Conservation (phyloP, 2,113 vertebrate species). For the Cavia porcellus region DNA sequence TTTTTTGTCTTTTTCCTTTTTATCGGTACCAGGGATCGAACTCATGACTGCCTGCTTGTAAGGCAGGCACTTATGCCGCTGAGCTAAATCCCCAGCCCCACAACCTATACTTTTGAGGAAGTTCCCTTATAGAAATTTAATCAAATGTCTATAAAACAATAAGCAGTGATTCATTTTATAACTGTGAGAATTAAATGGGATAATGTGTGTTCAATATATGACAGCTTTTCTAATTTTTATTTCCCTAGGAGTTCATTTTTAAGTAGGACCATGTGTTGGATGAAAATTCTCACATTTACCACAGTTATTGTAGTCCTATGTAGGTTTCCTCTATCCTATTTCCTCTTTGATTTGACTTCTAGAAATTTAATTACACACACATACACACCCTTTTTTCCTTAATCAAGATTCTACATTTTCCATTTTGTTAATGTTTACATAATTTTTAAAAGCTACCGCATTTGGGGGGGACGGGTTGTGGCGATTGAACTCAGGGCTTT, state of each 20-base stretch:
- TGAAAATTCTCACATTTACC: constrained; percentile 30
- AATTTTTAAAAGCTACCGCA: neutral
- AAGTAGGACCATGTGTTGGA: neutral
- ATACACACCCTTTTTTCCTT: neutral
- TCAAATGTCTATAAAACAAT: neutral
- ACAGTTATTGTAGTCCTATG: neutral
- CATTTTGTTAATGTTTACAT: neutral
- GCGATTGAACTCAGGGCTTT: neutral
- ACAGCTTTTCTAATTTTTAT: neutral
- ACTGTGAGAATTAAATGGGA: neutral
- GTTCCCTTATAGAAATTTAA: neutral
- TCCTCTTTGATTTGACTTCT: neutral
- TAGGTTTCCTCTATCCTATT: neutral
- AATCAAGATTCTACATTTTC: constrained; percentile 14
- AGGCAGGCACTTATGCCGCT: too few species aligned
- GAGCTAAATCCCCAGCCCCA: too few species aligned
- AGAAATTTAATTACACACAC: neutral
- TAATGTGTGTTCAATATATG: neutral
- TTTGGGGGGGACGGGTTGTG: too few species aligned
- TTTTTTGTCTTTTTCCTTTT: too few species aligned
- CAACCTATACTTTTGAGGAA: neutral
- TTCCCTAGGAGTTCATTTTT: neutral
- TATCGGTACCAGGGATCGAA: too few species aligned
- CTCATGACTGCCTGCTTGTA: too few species aligned
- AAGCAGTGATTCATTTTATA: neutral